A percentile compares a stretch with the other conserved stretches of the same genome.
phyloP scores from a whole-genome alignment of 2,113 vertebrate genomes.

The Polyodon spathula region DNA sequence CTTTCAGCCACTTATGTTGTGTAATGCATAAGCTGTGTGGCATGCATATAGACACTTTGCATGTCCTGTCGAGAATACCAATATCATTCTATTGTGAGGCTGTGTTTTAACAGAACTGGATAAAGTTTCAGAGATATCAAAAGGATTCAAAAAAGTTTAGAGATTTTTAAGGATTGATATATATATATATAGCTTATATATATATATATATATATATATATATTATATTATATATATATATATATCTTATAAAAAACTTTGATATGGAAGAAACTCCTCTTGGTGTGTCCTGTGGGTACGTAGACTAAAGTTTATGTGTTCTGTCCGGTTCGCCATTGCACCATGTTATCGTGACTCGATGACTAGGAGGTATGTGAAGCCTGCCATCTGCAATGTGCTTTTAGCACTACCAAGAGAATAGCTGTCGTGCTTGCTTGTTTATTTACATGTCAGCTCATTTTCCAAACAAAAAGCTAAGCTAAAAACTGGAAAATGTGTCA shows the following conservation, averaged over 20 bases:
- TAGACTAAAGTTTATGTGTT: too few species aligned
- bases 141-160: too few species aligned
- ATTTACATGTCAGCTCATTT: slow-evolving; percentile 9
- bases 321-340: too few species aligned
- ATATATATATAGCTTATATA: slow-evolving; percentile 44
- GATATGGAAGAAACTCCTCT: too few species aligned
- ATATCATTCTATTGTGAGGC: slow-evolving; percentile 51
- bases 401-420: slow-evolving; percentile 26
- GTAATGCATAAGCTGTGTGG: slow-evolving; percentile 19
- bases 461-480: not conserved
- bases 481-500: slow-evolving; percentile 4
- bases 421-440: slow-evolving; percentile 22
- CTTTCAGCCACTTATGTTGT: not conserved
- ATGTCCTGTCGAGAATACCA: slow-evolving; percentile 12
- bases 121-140: slow-evolving; percentile 69
- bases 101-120: slow-evolving; percentile 61
- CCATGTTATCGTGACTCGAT: too few species aligned
- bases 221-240: too few species aligned
- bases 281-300: too few species aligned
- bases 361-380: slow-evolving; percentile 25
- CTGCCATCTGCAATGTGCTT: slow-evolving; percentile 25
- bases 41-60: slow-evolving; percentile 16
- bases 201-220: too few species aligned
- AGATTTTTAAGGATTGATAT: slow-evolving; percentile 67
- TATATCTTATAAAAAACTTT: too few species aligned